Conservation (phyloP, 2,888 invertebrate genomes). For the Synergus laeviventris region DNA sequence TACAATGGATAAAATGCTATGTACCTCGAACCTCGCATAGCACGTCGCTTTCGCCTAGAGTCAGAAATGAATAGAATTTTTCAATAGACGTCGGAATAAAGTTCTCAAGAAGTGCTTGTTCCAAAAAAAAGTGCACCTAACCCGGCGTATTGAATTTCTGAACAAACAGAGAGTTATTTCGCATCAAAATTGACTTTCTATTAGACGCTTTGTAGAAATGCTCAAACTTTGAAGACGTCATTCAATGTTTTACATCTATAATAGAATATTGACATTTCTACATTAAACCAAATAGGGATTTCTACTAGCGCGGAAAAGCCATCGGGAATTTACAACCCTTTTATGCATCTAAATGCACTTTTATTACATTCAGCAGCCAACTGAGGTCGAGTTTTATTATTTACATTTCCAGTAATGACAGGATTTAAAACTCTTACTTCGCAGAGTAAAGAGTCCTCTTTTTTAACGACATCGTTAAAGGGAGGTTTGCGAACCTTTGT, state of each 20-base stretch:
- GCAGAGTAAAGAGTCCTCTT: neutral
- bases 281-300: neutral
- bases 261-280: no score
- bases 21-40: neutral
- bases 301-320: neutral
- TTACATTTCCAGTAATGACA: constrained; percentile 6
- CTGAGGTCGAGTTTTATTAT: constrained; percentile 8
- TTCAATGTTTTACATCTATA: no score
- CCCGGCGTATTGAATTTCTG: constrained; percentile 22
- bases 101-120: constrained; percentile 43
- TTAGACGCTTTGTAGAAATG: neutral
- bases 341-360: constrained; percentile 11
- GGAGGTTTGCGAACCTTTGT: neutral
- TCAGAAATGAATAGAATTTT: constrained; percentile 60
- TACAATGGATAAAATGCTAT: constrained; percentile 12
- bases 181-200: constrained; percentile 1
- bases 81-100: constrained; percentile 51
- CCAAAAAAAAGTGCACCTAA: constrained; percentile 17
- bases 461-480: constrained; percentile 30
- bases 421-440: constrained; percentile 5
- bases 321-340: neutral
- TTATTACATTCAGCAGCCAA: constrained; percentile 12
- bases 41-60: constrained; percentile 29
- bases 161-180: constrained; percentile 15
- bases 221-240: neutral